phyloP scores from a whole-genome alignment of 1,140 invertebrate genomes.

The Acromyrmex echinatior region DNA sequence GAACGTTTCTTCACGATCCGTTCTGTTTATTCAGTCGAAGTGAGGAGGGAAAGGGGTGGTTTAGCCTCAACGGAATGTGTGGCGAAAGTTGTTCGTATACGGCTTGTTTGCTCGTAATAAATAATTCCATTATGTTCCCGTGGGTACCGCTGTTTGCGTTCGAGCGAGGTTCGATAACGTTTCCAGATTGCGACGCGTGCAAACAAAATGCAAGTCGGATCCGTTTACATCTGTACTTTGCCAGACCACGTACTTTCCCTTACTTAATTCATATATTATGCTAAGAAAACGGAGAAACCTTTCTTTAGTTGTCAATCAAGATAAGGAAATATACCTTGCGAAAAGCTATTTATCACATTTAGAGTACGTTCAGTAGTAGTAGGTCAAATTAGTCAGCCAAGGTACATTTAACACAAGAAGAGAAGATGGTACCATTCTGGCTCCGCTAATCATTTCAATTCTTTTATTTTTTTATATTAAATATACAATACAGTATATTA shows the following conservation, averaged over 20 bases:
- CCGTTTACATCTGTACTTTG: conserved; percentile 51
- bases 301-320: conserved; percentile 11
- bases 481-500: too few species aligned
- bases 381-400: not conserved
- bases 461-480: too few species aligned
- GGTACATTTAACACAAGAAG: not conserved
- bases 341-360: not conserved
- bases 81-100: conserved; percentile 58
- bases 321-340: not conserved
- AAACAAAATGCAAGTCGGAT: conserved; percentile 58
- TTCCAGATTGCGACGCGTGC: conserved; percentile 53
- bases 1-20: conserved; percentile 42
- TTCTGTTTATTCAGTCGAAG: conserved; percentile 42
- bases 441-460: too few species aligned
- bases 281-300: conserved; percentile 15
- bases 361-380: too few species aligned
- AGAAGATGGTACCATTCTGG: too few species aligned
- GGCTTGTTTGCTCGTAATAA: conserved; percentile 60
- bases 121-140: conserved; percentile 59
- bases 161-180: conserved; percentile 54
- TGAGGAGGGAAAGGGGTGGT: not conserved
- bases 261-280: not conserved
- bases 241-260: conserved; percentile 21
- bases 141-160: conserved; percentile 51
- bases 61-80: conserved; percentile 24